phyloP scores from a whole-genome alignment of 2,888 invertebrate species.

The Lithophane ornitopus region DNA sequence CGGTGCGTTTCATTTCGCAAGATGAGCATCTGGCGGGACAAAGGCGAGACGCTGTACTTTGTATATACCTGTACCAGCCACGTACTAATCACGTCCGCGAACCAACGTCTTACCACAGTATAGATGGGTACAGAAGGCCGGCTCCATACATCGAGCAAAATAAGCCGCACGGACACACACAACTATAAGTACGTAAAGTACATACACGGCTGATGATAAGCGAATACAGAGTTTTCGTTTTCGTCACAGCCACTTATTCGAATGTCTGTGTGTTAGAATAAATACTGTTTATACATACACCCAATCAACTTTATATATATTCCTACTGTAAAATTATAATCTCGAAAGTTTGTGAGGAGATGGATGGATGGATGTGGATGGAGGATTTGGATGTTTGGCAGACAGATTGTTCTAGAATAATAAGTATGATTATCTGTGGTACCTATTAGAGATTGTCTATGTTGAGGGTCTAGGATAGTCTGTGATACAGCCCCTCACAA shows the following conservation, averaged over 20 bases:
- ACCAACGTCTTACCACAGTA: slow-evolving; percentile 2
- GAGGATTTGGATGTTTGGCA: too few relatives aligned
- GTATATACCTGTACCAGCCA: slow-evolving; percentile 22
- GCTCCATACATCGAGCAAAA: neutral
- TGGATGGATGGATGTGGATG: too few relatives aligned
- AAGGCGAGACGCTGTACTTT: slow-evolving; percentile 33
- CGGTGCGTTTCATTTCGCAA: slow-evolving; percentile 57
- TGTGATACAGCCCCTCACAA: too few relatives aligned
- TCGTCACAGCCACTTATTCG: neutral
- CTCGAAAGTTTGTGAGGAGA: too few relatives aligned
- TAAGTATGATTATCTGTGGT: too few relatives aligned
- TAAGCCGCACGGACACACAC: neutral
- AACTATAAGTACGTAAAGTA: neutral
- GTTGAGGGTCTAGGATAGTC: too few relatives aligned
- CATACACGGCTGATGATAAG: too few relatives aligned
- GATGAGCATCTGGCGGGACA: slow-evolving; percentile 60
- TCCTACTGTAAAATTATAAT: too few relatives aligned
- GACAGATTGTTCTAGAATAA: too few relatives aligned
- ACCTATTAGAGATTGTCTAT: too few relatives aligned
- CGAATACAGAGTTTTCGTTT: neutral
- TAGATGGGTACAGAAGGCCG: neutral
- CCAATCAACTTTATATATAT: neutral
- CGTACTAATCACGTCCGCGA: slow-evolving; percentile 55
- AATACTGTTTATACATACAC: neutral
- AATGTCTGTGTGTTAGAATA: neutral